Percentiles rank a stretch among this genome's conserved stretches.
Conservation (phyloP, 92 coral and sea anemone species). For the Epizoanthus rinbou region DNA sequence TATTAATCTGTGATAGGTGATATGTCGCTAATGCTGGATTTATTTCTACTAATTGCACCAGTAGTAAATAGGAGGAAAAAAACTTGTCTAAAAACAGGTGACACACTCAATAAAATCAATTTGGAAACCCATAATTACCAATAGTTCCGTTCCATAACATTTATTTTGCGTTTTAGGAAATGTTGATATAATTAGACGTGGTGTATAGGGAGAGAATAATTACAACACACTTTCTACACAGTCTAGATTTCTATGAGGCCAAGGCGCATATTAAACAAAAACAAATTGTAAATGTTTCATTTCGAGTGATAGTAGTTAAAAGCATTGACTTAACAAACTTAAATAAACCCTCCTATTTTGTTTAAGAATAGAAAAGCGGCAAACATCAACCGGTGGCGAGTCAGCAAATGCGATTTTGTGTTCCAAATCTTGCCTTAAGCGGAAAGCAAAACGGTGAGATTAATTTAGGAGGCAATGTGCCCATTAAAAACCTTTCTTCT, state of each 20-base stretch:
- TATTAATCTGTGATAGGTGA: slow-evolving; percentile 68
- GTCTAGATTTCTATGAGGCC: slow-evolving; percentile 21
- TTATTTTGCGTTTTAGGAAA: slow-evolving; percentile 54
- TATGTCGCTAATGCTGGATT: slow-evolving; percentile 52
- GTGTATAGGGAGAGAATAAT: slow-evolving; percentile 57
- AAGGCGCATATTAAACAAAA: slow-evolving; percentile 23
- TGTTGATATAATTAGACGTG: slow-evolving; percentile 69
- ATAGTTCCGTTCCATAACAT: slow-evolving; percentile 59
- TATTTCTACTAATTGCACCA: slow-evolving; percentile 57
- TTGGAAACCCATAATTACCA: slow-evolving; percentile 78
- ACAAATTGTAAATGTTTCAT: slow-evolving; percentile 44
- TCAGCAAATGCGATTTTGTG: slow-evolving; percentile 27
- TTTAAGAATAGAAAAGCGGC: slow-evolving; percentile 22
- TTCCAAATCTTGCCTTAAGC: slow-evolving; percentile 6
- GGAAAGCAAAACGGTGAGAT: slow-evolving; percentile 1
- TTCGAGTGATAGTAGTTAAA: slow-evolving; percentile 39
- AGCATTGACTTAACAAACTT: slow-evolving; percentile 47
- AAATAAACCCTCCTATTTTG: slow-evolving; percentile 37
- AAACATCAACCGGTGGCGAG: background rate
- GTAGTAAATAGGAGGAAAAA: slow-evolving; percentile 48
- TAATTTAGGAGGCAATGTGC: slow-evolving; percentile 8
- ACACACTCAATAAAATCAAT: slow-evolving; percentile 75
- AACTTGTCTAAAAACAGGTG: slow-evolving; percentile 73
- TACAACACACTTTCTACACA: slow-evolving; percentile 39
- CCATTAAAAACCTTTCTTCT: slow-evolving; percentile 27